These are phyloP conservation scores for Eudemis profundana DNA, from an alignment of 2,888 invertebrate species.

Conservation along the genomic window DNA sequence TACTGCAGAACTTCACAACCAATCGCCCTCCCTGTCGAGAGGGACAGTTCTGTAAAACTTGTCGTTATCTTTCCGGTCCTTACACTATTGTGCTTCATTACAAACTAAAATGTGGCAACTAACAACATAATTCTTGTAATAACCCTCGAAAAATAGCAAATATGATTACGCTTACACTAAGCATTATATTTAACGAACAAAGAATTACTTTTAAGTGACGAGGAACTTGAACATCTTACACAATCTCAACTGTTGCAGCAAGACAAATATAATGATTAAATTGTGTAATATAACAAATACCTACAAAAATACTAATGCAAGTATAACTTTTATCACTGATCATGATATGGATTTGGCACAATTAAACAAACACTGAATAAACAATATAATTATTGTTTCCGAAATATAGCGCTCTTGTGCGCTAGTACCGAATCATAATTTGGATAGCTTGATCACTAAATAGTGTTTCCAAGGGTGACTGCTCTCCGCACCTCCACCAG, in stretches of 20 bases:
- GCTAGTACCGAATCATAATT: background rate
- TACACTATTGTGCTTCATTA: slow-evolving; percentile 80
- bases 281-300: slow-evolving; percentile 27
- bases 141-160: slow-evolving; percentile 82
- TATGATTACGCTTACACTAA: slow-evolving; percentile 72
- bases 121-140: slow-evolving; percentile 69
- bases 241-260: slow-evolving; percentile 35
- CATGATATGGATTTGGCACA: slow-evolving; percentile 77
- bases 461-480: slow-evolving; percentile 24
- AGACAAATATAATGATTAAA: slow-evolving; percentile 23
- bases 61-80: slow-evolving; percentile 71
- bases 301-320: slow-evolving; percentile 54
- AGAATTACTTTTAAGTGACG: slow-evolving; percentile 63
- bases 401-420: background rate
- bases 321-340: slow-evolving; percentile 73
- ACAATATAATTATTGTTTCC: background rate
- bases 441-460: background rate
- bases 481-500: slow-evolving; percentile 22
- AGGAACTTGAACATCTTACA: slow-evolving; percentile 73
- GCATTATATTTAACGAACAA: slow-evolving; percentile 49
- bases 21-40: slow-evolving; percentile 49
- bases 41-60: slow-evolving; percentile 28
- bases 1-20: slow-evolving; percentile 57
- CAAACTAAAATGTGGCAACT: slow-evolving; percentile 69
- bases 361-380: slow-evolving; percentile 46